A percentile compares a stretch with the other conserved stretches of the same genome.
Evolutionary conservation across 2,797 vertebrate species (phyloP).

Genomic region (Synaphobranchus kaupii): DNA sequence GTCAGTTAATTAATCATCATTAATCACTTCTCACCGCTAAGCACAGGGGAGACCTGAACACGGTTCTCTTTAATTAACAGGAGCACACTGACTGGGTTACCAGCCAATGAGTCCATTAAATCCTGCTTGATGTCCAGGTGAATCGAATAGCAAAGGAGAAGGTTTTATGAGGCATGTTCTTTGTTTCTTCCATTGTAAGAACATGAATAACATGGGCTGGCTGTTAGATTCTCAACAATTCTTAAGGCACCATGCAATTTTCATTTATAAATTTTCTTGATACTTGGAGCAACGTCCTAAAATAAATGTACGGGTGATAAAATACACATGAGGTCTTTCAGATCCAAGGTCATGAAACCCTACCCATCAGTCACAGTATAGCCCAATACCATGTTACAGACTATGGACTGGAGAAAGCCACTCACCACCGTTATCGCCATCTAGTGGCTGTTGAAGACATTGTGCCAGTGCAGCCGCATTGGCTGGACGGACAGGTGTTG

Average conservation of each 20-base stretch:
- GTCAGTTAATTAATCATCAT: conserved; percentile 9
- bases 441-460: neutral
- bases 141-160: neutral
- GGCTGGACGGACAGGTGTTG: neutral
- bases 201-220: neutral
- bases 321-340: neutral
- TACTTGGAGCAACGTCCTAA: neutral
- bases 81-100: neutral
- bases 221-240: too few species aligned
- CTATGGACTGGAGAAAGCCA: neutral
- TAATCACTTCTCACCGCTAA: neutral
- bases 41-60: neutral
- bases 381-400: neutral
- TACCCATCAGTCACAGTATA: neutral
- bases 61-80: neutral
- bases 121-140: neutral
- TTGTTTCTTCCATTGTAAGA: neutral
- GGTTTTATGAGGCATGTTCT: neutral
- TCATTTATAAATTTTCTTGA: neutral
- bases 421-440: neutral
- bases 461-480: neutral
- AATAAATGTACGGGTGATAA: neutral
- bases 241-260: too few species aligned
- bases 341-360: neutral
- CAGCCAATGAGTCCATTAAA: neutral